These are phyloP conservation scores for Himalopsyche japonica DNA, from an alignment of 2,888 invertebrate species.

Conservation along the genomic window DNA sequence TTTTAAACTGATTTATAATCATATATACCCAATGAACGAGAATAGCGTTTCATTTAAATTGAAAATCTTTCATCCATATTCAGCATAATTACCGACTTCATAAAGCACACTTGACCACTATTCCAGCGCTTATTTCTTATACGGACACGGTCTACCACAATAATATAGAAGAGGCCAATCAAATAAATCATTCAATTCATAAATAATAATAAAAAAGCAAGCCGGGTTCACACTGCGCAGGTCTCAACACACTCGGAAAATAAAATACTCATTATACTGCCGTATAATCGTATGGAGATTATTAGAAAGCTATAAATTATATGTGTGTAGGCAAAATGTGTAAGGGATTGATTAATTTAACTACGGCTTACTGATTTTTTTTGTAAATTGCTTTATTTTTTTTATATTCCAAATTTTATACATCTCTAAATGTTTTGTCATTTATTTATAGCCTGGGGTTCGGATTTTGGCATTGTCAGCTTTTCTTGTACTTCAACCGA, in stretches of 20 bases:
- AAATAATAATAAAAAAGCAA: slow-evolving; percentile 23
- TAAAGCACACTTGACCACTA: not conserved
- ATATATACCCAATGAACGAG: no score
- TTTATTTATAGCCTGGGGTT: no score
- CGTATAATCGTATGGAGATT: not conserved
- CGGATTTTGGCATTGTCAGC: no score
- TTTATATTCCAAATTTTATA: no score
- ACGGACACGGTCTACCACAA: not conserved
- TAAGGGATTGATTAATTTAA: no score
- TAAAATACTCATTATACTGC: not conserved
- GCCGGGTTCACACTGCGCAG: slow-evolving; percentile 19
- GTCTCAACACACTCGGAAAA: slow-evolving; percentile 12
- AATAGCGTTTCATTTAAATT: no score
- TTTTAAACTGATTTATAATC: no score
- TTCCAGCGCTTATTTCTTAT: not conserved
- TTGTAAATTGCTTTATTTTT: no score
- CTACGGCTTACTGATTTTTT: no score
- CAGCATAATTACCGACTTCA: not conserved
- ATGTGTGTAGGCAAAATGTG: not conserved
- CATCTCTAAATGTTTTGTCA: no score
- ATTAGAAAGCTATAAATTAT: not conserved
- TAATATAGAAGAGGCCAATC: slow-evolving; percentile 12
- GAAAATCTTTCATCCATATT: no score
- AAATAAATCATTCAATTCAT: slow-evolving; percentile 34
- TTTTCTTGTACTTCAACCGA: no score